phyloP scores from a whole-genome alignment of 2,113 vertebrate species.

The Bufo gargarizans region DNA sequence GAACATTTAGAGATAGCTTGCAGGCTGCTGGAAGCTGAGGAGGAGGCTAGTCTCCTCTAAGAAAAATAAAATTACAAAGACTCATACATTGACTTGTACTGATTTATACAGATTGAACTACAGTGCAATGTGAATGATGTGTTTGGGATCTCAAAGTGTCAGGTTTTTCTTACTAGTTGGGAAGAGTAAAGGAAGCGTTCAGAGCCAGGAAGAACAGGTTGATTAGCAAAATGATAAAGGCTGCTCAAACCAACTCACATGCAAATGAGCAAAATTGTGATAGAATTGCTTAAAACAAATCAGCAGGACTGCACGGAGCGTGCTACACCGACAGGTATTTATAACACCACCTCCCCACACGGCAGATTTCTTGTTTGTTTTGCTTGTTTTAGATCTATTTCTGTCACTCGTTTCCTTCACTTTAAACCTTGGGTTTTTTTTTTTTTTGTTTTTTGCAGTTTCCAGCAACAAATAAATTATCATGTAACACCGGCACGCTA shows the following conservation, averaged over 20 bases:
- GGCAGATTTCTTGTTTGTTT: neutral
- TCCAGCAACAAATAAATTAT: constrained; percentile 13
- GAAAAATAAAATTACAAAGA: too few relatives aligned
- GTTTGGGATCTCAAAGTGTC: neutral
- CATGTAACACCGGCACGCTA: neutral
- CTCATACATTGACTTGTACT: neutral
- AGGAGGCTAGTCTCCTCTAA: too few relatives aligned
- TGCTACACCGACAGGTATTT: constrained; percentile 13
- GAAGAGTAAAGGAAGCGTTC: constrained; percentile 24
- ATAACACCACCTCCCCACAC: neutral
- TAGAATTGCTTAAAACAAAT: constrained; percentile 12
- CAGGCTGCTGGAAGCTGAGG: too few relatives aligned
- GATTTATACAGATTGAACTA: neutral
- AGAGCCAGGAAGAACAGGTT: constrained; percentile 1
- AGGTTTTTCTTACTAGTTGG: neutral
- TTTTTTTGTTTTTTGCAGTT: neutral
- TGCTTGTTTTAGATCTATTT: neutral
- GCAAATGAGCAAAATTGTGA: constrained; percentile 45
- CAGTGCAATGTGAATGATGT: neutral
- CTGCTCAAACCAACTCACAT: constrained; percentile 19
- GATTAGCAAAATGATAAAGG: constrained; percentile 5
- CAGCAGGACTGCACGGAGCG: constrained; percentile 7
- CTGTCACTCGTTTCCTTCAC: neutral
- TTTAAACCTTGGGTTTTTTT: neutral
- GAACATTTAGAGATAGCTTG: neutral